Evolutionary conservation across 2,888 invertebrate species (phyloP).

Genomic region (Therioaphis trifolii): DNA sequence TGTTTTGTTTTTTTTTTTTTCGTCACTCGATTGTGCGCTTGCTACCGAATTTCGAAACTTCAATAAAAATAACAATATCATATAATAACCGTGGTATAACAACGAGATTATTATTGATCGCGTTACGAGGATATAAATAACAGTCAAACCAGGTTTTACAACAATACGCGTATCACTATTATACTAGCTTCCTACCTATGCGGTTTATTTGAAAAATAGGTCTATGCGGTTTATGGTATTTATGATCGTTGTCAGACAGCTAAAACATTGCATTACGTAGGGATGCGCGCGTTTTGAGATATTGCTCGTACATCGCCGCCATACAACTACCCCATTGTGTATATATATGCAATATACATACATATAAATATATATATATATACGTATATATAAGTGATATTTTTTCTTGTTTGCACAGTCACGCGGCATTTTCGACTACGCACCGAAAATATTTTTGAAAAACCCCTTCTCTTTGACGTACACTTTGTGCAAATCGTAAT

Average conservation of each 20-base stretch:
- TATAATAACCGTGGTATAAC: no score
- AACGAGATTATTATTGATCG: no score
- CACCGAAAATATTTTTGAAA: not conserved
- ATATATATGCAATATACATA: no score
- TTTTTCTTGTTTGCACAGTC: not conserved
- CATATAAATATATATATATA: no score
- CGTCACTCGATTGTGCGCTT: no score
- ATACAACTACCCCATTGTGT: not conserved
- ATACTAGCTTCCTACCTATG: not conserved
- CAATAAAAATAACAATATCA: no score
- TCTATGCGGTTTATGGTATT: conserved; percentile 38
- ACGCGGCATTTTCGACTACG: not conserved
- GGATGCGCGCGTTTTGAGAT: conserved; percentile 42
- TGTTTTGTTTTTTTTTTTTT: no score
- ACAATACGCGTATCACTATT: no score
- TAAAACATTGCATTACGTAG: not conserved
- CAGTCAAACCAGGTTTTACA: conserved; percentile 2
- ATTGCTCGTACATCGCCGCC: not conserved
- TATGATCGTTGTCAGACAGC: conserved; percentile 36
- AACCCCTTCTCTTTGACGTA: not conserved
- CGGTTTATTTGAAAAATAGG: conserved; percentile 29
- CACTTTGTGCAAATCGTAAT: not conserved
- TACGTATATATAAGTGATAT: no score
- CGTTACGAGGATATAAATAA: conserved; percentile 9
- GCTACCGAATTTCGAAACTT: no score